Evolutionary conservation across 1,140 invertebrate genomes (phyloP).

Genomic region (Papilio aristodemus): DNA sequence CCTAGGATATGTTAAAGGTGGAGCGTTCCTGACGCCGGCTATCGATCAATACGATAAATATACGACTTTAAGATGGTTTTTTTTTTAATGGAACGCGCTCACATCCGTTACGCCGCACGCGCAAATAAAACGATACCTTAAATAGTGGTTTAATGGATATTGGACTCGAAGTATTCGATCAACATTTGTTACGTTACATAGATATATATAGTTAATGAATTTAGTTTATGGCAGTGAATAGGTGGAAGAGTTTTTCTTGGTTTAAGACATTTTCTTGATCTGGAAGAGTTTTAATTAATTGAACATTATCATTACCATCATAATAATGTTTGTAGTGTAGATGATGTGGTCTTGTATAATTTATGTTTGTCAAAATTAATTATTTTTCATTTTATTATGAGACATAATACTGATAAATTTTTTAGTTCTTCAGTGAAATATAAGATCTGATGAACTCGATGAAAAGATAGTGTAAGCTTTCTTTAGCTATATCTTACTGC

Average conservation of each 20-base stretch:
- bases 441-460: not conserved
- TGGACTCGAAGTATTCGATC: not conserved
- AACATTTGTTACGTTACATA: conserved; percentile 6
- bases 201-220: not conserved
- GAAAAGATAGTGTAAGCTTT: too few species aligned
- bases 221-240: not conserved
- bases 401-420: too few species aligned
- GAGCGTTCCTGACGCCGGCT: conserved; percentile 15
- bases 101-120: conserved; percentile 6
- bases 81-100: conserved; percentile 17
- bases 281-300: too few species aligned
- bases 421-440: too few species aligned
- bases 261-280: not conserved
- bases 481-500: not conserved
- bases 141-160: conserved; percentile 9
- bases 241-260: not conserved
- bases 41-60: conserved; percentile 26
- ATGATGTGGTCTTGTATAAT: too few species aligned
- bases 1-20: conserved; percentile 30
- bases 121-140: conserved; percentile 21
- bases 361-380: too few species aligned
- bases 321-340: too few species aligned
- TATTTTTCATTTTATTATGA: too few species aligned
- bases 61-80: not conserved
- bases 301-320: too few species aligned